phyloP scores from a whole-genome alignment of 2,888 invertebrate genomes.

The Pollenia angustigena region DNA sequence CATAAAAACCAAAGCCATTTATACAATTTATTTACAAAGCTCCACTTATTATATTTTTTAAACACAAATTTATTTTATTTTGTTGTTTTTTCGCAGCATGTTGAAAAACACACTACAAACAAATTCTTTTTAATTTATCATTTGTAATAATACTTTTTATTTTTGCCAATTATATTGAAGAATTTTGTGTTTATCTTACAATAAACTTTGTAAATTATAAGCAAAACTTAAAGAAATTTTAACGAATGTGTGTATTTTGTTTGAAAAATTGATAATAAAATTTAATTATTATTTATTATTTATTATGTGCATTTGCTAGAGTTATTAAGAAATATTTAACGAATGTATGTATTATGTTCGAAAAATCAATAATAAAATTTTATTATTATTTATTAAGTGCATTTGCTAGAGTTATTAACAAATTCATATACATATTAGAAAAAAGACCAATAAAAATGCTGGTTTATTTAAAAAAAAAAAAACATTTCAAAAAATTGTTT shows the following conservation, averaged over 20 bases:
- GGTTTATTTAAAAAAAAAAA: slow-evolving; percentile 48
- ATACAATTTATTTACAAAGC: slow-evolving; percentile 61
- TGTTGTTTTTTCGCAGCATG: slow-evolving; percentile 10
- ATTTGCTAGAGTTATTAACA: slow-evolving; percentile 61
- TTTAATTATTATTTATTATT: slow-evolving; percentile 51
- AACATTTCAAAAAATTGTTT: slow-evolving; percentile 3
- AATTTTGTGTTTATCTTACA: slow-evolving; percentile 42
- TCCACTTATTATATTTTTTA: slow-evolving; percentile 27
- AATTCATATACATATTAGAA: neutral
- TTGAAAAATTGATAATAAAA: slow-evolving; percentile 31
- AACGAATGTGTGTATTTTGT: slow-evolving; percentile 26
- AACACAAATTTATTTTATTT: slow-evolving; percentile 43
- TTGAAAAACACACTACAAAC: slow-evolving; percentile 21
- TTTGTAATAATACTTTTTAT: slow-evolving; percentile 9
- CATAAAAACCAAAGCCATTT: slow-evolving; percentile 75
- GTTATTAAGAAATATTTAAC: slow-evolving; percentile 3
- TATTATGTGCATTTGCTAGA: slow-evolving; percentile 65
- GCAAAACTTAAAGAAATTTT: slow-evolving; percentile 22
- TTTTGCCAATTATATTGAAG: slow-evolving; percentile 47
- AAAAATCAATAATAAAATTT: slow-evolving; percentile 40
- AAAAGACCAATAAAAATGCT: slow-evolving; percentile 48
- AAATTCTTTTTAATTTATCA: slow-evolving; percentile 26
- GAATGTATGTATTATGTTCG: slow-evolving; percentile 15
- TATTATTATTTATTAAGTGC: slow-evolving; percentile 57
- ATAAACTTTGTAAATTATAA: slow-evolving; percentile 27